A percentile compares a stretch with the other conserved stretches of the same genome.
Conservation (phyloP, 2,888 invertebrate genomes). For the Boloria euphrosyne region DNA sequence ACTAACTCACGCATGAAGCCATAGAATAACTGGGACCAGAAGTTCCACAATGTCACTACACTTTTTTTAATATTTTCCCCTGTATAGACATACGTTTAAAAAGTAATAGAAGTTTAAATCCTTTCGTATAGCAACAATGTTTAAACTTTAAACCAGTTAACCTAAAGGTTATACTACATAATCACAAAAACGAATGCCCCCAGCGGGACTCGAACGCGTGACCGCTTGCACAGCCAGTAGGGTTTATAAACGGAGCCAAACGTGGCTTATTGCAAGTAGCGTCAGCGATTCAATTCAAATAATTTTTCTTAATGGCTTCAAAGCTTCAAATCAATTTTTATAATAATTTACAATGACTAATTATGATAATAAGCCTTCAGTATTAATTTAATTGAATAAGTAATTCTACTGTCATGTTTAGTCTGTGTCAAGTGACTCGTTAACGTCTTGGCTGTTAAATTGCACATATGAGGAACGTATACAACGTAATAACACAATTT, state of each 20-base stretch:
- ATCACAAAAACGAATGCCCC: too few relatives aligned
- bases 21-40: slow-evolving; percentile 4
- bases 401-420: slow-evolving; percentile 27
- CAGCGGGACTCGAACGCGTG: too few relatives aligned
- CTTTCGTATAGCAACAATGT: too few relatives aligned
- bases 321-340: slow-evolving; percentile 1
- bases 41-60: background rate
- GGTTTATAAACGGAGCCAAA: too few relatives aligned
- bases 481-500: slow-evolving; percentile 27
- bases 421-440: slow-evolving; percentile 27
- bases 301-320: background rate
- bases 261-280: too few relatives aligned
- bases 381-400: slow-evolving; percentile 26
- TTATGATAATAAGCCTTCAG: slow-evolving; percentile 12
- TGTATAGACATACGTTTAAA: too few relatives aligned
- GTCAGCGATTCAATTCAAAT: too few relatives aligned
- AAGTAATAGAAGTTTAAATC: too few relatives aligned
- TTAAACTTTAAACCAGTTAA: too few relatives aligned
- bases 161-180: too few relatives aligned
- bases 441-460: slow-evolving; percentile 28
- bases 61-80: too few relatives aligned
- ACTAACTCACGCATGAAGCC: background rate
- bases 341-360: background rate
- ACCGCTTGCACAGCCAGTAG: too few relatives aligned
- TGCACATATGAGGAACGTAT: slow-evolving; percentile 21